phyloP scores from a whole-genome alignment of 2,888 invertebrate genomes.

The Polyommatus iphigenia region DNA sequence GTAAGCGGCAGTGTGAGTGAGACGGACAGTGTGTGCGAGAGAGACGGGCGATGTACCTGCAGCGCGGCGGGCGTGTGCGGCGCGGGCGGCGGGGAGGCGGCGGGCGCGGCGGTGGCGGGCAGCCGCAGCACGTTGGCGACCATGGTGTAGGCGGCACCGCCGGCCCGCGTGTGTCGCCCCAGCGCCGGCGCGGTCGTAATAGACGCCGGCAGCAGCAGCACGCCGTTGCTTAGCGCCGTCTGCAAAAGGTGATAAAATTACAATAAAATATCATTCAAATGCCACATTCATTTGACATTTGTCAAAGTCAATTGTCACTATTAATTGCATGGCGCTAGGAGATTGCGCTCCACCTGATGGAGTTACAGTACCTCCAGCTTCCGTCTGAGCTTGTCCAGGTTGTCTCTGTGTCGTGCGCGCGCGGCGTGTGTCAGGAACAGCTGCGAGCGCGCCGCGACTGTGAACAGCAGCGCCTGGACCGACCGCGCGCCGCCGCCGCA shows the following conservation, averaged over 20 bases:
- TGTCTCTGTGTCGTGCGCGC: conserved; percentile 37
- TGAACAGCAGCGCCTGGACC: conserved; percentile 71
- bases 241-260: conserved; percentile 45
- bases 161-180: conserved; percentile 78
- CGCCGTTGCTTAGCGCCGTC: conserved; percentile 85
- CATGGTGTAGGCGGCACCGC: conserved; percentile 83
- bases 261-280: too few relatives aligned
- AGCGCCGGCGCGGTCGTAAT: conserved; percentile 83
- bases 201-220: conserved; percentile 87
- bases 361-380: conserved; percentile 25
- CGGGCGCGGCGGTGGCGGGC: conserved; percentile 89
- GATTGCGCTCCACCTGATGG: background rate
- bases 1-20: conserved; percentile 77
- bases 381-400: conserved; percentile 22
- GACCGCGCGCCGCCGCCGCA: conserved; percentile 64
- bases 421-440: conserved; percentile 61
- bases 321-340: background rate
- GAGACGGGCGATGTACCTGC: conserved; percentile 79
- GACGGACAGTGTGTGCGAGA: background rate
- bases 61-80: conserved; percentile 65
- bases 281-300: too few relatives aligned
- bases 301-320: too few relatives aligned
- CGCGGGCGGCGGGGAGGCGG: conserved; percentile 49
- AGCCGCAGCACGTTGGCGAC: conserved; percentile 86
- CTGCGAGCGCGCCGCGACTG: conserved; percentile 59